Evolutionary conservation across 2,797 vertebrate genomes (phyloP).

Genomic region (Cryptoblepharus egeriae): DNA sequence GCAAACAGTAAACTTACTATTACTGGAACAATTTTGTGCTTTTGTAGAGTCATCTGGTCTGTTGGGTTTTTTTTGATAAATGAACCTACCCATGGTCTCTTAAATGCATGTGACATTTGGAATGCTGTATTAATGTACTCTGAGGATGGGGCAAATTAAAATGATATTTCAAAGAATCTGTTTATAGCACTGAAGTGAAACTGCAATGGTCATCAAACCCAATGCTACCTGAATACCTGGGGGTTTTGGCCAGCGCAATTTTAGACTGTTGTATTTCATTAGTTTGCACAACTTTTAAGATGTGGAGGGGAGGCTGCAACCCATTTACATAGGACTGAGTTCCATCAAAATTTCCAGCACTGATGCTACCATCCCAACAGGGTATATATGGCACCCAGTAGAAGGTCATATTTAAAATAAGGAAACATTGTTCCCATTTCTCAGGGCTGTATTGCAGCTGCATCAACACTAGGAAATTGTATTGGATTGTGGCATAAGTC

Average conservation of each 20-base stretch:
- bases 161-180: conserved; percentile 68
- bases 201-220: conserved; percentile 41
- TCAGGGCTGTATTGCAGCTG: too few relatives aligned
- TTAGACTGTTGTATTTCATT: conserved; percentile 25
- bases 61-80: conserved; percentile 9
- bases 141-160: conserved; percentile 72
- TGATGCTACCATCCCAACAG: too few relatives aligned
- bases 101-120: conserved; percentile 30
- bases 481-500: too few relatives aligned
- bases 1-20: not conserved
- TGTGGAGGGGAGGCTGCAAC: not conserved
- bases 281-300: conserved; percentile 40
- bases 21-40: not conserved
- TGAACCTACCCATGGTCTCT: conserved; percentile 1
- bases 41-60: not conserved
- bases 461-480: too few relatives aligned
- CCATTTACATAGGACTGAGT: too few relatives aligned
- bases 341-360: too few relatives aligned
- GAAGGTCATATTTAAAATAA: too few relatives aligned
- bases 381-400: too few relatives aligned
- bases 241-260: conserved; percentile 41
- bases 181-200: conserved; percentile 62
- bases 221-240: not conserved
- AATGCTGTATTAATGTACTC: conserved; percentile 50
- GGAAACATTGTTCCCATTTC: too few relatives aligned